These are phyloP conservation scores for Rhinogobio ventralis DNA, from an alignment of 2,797 vertebrate species.

Conservation along the genomic window DNA sequence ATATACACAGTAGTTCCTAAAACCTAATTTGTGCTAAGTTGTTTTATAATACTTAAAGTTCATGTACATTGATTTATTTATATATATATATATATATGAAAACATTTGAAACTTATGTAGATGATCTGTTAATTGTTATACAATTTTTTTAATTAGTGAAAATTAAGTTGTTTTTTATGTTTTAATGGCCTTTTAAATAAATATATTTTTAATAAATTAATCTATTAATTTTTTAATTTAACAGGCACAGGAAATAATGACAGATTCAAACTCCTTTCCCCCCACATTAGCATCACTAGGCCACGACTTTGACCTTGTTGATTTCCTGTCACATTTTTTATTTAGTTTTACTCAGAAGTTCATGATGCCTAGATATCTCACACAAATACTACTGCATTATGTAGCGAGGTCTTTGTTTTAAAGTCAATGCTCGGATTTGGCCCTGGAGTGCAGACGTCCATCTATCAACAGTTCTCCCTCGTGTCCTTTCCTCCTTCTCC, in stretches of 20 bases:
- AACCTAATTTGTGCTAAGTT: not conserved
- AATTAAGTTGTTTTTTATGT: not conserved
- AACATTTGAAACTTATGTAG: not conserved
- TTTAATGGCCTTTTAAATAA: not conserved
- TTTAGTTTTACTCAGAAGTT: not conserved
- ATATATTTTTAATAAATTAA: too few species aligned
- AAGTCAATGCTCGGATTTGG: not conserved
- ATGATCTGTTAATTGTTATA: not conserved
- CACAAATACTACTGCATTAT: not conserved
- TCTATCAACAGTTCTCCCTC: not conserved
- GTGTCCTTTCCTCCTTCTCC: conserved; percentile 29
- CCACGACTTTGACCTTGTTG: not conserved
- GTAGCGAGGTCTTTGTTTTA: conserved; percentile 5
- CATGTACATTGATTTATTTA: not conserved
- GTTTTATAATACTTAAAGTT: not conserved
- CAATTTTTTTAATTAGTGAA: not conserved
- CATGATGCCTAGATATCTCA: not conserved
- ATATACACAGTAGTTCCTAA: not conserved
- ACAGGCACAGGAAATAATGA: not conserved
- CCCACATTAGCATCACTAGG: not conserved
- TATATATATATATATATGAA: too few species aligned
- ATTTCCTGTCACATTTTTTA: not conserved
- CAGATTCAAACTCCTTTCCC: not conserved
- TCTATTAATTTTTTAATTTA: not conserved
- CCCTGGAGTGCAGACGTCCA: not conserved